Percentiles rank a stretch among this genome's conserved stretches.
These are phyloP conservation scores for Horisme vitalbata DNA, from an alignment of 2,888 invertebrate genomes.

Conservation along the genomic window DNA sequence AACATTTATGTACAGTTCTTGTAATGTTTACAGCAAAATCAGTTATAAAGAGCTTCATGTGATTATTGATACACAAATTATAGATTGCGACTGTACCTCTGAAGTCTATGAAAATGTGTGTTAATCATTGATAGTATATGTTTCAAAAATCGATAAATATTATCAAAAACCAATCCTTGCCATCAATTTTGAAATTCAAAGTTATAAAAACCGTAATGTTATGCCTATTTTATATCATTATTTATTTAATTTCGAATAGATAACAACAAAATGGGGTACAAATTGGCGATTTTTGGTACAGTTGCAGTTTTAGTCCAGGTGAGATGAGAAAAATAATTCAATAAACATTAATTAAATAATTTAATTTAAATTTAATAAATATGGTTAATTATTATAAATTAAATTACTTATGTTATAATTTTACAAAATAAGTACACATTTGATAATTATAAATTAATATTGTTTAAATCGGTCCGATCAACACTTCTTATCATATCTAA, in stretches of 20 bases:
- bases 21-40: too few relatives aligned
- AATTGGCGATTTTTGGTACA: conserved; percentile 9
- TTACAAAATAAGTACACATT: too few relatives aligned
- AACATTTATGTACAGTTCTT: too few relatives aligned
- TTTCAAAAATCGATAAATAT: conserved; percentile 17
- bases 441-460: too few relatives aligned
- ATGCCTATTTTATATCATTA: background rate
- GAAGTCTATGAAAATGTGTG: too few relatives aligned
- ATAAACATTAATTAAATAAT: too few relatives aligned
- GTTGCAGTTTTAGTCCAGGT: conserved; percentile 16
- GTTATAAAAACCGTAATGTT: conserved; percentile 5
- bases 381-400: too few relatives aligned
- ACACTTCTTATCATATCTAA: background rate
- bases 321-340: background rate
- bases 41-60: too few relatives aligned
- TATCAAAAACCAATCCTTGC: background rate
- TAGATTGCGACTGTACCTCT: too few relatives aligned
- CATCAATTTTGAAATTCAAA: conserved; percentile 9
- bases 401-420: too few relatives aligned
- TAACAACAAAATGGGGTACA: conserved; percentile 17
- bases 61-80: too few relatives aligned
- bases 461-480: background rate
- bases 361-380: too few relatives aligned
- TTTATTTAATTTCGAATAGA: background rate
- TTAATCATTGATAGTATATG: background rate